These are phyloP conservation scores for Cyrtodaria siliqua DNA, from an alignment of 2,888 invertebrate genomes.

Conservation along the genomic window DNA sequence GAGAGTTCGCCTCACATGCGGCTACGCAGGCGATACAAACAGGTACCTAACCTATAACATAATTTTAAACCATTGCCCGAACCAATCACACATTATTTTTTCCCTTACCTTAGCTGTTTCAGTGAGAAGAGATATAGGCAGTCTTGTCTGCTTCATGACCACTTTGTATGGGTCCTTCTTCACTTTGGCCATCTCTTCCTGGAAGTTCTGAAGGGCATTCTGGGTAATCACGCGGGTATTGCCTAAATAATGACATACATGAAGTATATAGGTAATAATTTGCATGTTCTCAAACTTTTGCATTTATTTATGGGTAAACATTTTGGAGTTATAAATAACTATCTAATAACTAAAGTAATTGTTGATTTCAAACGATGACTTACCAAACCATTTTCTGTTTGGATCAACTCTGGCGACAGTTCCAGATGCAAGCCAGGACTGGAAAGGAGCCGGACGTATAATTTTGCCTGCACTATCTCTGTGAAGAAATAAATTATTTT, in stretches of 20 bases:
- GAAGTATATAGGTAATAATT: too few species aligned
- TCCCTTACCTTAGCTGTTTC: conserved; percentile 90
- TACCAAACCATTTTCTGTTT: conserved; percentile 99
- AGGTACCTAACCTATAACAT: too few species aligned
- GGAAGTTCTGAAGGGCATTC: conserved; percentile 88
- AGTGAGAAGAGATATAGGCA: conserved; percentile 97
- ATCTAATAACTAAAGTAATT: too few species aligned
- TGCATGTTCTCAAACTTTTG: too few species aligned
- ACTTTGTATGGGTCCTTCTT: conserved; percentile 99
- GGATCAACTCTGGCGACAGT: conserved; percentile 98
- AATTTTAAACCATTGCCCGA: too few species aligned
- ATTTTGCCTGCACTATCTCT: conserved; percentile 94
- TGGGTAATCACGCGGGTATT: conserved; percentile 99
- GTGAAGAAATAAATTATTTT: conserved; percentile 10
- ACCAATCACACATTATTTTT: too few species aligned
- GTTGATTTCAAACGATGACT: conserved; percentile 63
- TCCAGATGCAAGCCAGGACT: conserved; percentile 95
- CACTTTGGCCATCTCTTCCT: conserved; percentile 97
- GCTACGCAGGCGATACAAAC: too few species aligned
- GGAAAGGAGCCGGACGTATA: conserved; percentile 97
- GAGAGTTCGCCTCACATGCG: too few species aligned
- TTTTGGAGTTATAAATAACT: too few species aligned
- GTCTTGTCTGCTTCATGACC: conserved; percentile 97
- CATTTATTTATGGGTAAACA: too few species aligned
- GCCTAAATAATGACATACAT: conserved; percentile 79